phyloP scores from a whole-genome alignment of 2,888 invertebrate species.

The Caenorhabditis parvicauda region DNA sequence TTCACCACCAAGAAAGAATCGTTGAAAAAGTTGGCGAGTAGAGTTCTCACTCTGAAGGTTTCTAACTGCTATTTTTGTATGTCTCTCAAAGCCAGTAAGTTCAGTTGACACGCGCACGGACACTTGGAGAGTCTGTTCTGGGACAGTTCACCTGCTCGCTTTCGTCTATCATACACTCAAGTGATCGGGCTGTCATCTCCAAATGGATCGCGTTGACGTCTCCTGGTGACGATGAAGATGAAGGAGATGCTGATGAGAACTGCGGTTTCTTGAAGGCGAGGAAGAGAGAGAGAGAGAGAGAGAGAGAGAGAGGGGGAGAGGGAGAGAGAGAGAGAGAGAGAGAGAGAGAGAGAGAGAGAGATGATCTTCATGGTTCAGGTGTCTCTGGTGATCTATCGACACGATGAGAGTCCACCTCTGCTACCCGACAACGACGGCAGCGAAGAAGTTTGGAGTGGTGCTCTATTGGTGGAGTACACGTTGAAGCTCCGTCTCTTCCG shows the following conservation, averaged over 20 bases:
- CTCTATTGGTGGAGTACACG: slow-evolving; percentile 41
- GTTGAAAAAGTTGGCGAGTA: slow-evolving; percentile 32
- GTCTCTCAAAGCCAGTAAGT: too few species aligned
- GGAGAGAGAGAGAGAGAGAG: background rate
- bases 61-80: too few species aligned
- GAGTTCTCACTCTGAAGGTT: slow-evolving; percentile 33
- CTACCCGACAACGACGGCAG: slow-evolving; percentile 33
- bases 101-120: slow-evolving; percentile 15
- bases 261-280: slow-evolving; percentile 49
- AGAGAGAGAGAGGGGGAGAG: slow-evolving; percentile 21
- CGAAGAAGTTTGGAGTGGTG: slow-evolving; percentile 46
- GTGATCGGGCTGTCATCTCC: slow-evolving; percentile 24
- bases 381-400: slow-evolving; percentile 38
- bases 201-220: slow-evolving; percentile 52
- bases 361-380: slow-evolving; percentile 7
- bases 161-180: slow-evolving; percentile 28
- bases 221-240: slow-evolving; percentile 29
- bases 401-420: slow-evolving; percentile 38
- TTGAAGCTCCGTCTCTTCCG: slow-evolving; percentile 46
- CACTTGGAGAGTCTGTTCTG: slow-evolving; percentile 9
- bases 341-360: too few species aligned
- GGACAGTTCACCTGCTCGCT: slow-evolving; percentile 22
- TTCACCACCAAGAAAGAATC: slow-evolving; percentile 14
- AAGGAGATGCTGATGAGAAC: slow-evolving; percentile 37
- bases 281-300: background rate